Evolutionary conservation across 2,797 vertebrate species (phyloP).

Genomic region (Sparidentex hasta): DNA sequence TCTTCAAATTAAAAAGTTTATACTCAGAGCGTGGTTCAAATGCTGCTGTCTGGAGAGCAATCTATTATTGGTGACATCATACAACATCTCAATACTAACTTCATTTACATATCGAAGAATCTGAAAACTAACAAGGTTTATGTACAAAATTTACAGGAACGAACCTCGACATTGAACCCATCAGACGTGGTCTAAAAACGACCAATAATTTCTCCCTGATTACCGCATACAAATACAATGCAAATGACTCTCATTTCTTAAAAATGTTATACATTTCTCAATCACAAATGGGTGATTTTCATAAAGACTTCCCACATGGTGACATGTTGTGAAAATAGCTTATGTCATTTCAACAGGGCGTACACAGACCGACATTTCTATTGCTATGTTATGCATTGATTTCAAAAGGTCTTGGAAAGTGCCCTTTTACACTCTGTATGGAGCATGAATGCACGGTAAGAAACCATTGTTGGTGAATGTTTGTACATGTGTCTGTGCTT

Average conservation of each 20-base stretch:
- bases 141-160: conserved; percentile 80
- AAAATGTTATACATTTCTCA: conserved; percentile 79
- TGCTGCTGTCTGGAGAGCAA: conserved; percentile 64
- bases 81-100: conserved; percentile 71
- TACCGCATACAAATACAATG: conserved; percentile 75
- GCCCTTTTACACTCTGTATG: conserved; percentile 44
- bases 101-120: conserved; percentile 77
- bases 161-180: conserved; percentile 63
- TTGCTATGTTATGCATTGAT: conserved; percentile 73
- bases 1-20: conserved; percentile 77
- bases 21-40: conserved; percentile 69
- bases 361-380: conserved; percentile 72
- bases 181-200: conserved; percentile 77
- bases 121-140: conserved; percentile 72
- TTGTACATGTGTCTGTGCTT: conserved; percentile 53
- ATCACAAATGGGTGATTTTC: conserved; percentile 79
- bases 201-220: conserved; percentile 81
- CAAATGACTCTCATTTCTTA: conserved; percentile 74
- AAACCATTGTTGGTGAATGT: conserved; percentile 62
- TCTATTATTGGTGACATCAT: conserved; percentile 69
- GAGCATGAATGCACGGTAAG: conserved; percentile 70
- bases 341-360: conserved; percentile 76
- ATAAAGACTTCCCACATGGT: conserved; percentile 72
- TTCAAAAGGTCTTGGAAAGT: conserved; percentile 51
- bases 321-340: conserved; percentile 81